phyloP scores from a whole-genome alignment of 2,113 vertebrate species.

The Oostethus manadensis region DNA sequence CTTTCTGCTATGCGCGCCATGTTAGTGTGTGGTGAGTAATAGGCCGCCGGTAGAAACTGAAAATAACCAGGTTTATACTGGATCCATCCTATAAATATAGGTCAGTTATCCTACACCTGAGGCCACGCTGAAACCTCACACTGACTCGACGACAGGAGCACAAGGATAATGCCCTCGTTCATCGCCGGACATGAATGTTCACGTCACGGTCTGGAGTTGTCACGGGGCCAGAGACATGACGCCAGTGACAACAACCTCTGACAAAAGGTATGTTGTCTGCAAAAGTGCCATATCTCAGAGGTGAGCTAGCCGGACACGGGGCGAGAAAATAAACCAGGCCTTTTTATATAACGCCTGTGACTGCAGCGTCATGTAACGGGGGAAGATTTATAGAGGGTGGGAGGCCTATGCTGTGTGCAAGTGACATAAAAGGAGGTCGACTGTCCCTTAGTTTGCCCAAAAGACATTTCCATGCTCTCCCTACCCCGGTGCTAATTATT shows the following conservation, averaged over 20 bases:
- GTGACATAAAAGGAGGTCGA: background rate
- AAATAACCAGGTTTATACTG: slow-evolving; percentile 65
- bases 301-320: slow-evolving; percentile 41
- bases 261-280: slow-evolving; percentile 29
- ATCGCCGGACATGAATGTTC: slow-evolving; percentile 43
- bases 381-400: background rate
- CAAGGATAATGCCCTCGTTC: slow-evolving; percentile 49
- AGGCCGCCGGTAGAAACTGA: slow-evolving; percentile 47
- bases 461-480: slow-evolving; percentile 3
- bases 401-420: background rate
- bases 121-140: slow-evolving; percentile 34
- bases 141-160: slow-evolving; percentile 44
- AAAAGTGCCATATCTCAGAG: slow-evolving; percentile 45
- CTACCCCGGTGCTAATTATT: slow-evolving; percentile 20
- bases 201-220: slow-evolving; percentile 40
- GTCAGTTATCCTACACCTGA: slow-evolving; percentile 63
- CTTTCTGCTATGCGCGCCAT: slow-evolving; percentile 52
- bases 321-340: slow-evolving; percentile 34
- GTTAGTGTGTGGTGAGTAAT: slow-evolving; percentile 45
- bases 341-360: slow-evolving; percentile 57
- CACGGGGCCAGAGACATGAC: slow-evolving; percentile 13
- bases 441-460: background rate
- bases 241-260: slow-evolving; percentile 42
- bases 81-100: slow-evolving; percentile 56
- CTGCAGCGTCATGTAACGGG: slow-evolving; percentile 57